phyloP scores from a whole-genome alignment of 2,797 vertebrate species.

The Smutsia temminckii region DNA sequence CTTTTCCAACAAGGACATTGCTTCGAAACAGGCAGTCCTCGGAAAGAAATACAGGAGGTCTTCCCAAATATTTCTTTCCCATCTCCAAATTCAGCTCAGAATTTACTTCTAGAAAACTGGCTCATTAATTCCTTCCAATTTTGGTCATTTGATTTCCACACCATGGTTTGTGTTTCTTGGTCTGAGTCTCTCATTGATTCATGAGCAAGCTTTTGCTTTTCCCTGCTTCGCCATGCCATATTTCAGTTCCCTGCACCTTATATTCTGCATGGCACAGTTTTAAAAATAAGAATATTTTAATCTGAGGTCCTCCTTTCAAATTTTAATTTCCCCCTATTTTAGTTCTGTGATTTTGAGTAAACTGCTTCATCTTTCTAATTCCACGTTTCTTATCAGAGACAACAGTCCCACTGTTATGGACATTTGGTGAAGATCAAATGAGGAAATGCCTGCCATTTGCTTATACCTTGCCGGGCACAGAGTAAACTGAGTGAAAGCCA shows the following conservation, averaged over 20 bases:
- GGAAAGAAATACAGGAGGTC: not conserved
- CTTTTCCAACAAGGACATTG: not conserved
- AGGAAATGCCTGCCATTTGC: accelerated
- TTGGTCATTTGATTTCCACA: not conserved
- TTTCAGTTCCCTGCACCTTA: not conserved
- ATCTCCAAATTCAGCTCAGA: not conserved
- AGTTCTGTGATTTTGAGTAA: not conserved
- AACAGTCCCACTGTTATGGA: accelerated
- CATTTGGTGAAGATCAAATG: not conserved
- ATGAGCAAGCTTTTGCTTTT: not conserved
- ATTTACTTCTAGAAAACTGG: not conserved
- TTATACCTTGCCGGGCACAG: accelerated
- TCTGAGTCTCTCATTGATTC: not conserved
- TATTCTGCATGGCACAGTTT: not conserved
- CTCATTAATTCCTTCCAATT: not conserved
- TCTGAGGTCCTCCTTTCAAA: not conserved
- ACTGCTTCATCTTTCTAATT: not conserved
- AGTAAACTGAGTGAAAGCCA: not conserved
- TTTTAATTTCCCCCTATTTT: not conserved
- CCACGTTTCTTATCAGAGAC: not conserved
- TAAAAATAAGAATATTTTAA: not conserved
- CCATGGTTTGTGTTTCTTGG: not conserved
- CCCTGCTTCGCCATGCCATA: not conserved
- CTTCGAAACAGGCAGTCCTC: not conserved
- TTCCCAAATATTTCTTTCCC: not conserved